These are phyloP conservation scores for Mobula hypostoma DNA, from an alignment of 2,113 vertebrate genomes.

Conservation along the genomic window DNA sequence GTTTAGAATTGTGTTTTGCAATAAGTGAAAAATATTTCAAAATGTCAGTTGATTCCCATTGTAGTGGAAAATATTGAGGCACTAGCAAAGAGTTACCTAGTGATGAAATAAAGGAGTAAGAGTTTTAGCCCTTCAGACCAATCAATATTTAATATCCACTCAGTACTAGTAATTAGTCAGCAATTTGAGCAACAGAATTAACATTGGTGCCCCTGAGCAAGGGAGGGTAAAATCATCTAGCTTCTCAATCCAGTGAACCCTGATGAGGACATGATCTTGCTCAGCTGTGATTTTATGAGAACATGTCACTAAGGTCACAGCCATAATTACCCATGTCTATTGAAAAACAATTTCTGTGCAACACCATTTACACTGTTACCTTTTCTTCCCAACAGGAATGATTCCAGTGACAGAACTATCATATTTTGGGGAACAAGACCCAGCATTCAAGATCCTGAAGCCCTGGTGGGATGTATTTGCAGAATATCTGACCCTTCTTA, in stretches of 20 bases:
- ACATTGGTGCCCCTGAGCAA: too few relatives aligned
- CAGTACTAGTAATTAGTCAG: background rate
- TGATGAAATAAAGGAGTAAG: background rate
- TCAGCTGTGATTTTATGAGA: background rate
- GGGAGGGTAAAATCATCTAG: too few relatives aligned
- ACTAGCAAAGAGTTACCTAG: background rate
- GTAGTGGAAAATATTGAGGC: background rate
- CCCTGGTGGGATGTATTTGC: conserved; percentile 41
- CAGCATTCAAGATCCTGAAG: conserved; percentile 39
- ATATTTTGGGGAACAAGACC: conserved; percentile 39
- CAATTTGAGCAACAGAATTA: background rate
- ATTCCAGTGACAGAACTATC: conserved; percentile 37
- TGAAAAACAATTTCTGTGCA: too few relatives aligned
- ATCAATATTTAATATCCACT: background rate
- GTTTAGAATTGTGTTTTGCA: background rate
- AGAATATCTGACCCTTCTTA: conserved; percentile 37
- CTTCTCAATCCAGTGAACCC: background rate
- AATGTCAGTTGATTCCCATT: background rate
- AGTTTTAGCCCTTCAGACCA: background rate
- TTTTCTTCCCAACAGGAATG: conserved; percentile 28
- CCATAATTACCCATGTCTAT: too few relatives aligned
- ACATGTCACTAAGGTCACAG: too few relatives aligned
- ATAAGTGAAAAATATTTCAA: background rate
- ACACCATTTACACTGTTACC: background rate
- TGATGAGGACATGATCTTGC: background rate